A percentile compares a stretch with the other conserved stretches of the same genome.
These are phyloP conservation scores for Leptinotarsa defecta DNA, from an alignment of 1,140 invertebrate genomes.

Conservation along the genomic window DNA sequence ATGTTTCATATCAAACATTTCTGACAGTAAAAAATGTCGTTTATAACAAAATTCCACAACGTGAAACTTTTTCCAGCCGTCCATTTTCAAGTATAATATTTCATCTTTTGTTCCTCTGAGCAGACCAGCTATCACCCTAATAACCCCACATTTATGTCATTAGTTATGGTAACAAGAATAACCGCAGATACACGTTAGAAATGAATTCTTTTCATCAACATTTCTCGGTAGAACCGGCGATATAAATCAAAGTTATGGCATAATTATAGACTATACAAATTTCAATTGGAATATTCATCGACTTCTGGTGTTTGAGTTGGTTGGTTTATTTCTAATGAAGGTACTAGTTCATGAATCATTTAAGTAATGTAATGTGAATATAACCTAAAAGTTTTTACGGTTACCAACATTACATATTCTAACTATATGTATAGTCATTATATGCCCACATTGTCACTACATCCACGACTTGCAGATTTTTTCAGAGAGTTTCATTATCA, in stretches of 20 bases:
- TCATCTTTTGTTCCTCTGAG: not conserved
- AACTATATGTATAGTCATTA: too few relatives aligned
- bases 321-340: too few relatives aligned
- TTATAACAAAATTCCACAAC: not conserved
- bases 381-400: too few relatives aligned
- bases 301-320: not conserved
- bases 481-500: too few relatives aligned
- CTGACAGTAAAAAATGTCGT: not conserved
- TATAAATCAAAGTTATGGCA: conserved; percentile 6
- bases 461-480: too few relatives aligned
- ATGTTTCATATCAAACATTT: not conserved
- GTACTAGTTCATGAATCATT: too few relatives aligned
- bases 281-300: not conserved
- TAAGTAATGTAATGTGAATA: too few relatives aligned
- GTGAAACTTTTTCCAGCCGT: not conserved
- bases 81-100: not conserved
- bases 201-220: conserved; percentile 3
- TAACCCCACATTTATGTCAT: not conserved
- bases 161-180: not conserved
- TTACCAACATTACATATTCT: too few relatives aligned
- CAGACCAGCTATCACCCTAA: not conserved
- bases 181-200: not conserved
- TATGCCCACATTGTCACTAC: too few relatives aligned
- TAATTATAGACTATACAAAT: not conserved
- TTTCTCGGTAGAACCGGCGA: not conserved